Conservation (phyloP, 2,888 invertebrate species). For the Leptinotarsa peninsularis region DNA sequence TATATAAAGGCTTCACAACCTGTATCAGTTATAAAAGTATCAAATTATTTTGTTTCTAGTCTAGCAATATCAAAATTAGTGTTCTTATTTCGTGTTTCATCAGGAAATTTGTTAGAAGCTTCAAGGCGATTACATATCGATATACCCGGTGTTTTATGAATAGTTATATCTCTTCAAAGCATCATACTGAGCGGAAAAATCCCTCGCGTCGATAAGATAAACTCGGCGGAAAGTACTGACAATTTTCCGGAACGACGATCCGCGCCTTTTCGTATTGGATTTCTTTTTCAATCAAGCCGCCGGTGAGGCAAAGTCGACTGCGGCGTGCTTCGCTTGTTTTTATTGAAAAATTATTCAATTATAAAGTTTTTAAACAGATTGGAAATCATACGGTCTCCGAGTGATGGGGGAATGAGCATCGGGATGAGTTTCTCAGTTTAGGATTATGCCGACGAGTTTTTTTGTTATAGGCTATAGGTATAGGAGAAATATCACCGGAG, state of each 20-base stretch:
- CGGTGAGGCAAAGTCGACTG: slow-evolving; percentile 35
- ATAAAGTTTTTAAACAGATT: slow-evolving; percentile 67
- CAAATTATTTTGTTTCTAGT: too few relatives aligned
- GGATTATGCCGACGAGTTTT: slow-evolving; percentile 41
- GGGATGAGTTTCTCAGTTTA: slow-evolving; percentile 48
- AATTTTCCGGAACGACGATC: slow-evolving; percentile 58
- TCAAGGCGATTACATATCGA: neutral
- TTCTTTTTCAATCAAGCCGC: slow-evolving; percentile 62
- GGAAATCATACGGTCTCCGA: slow-evolving; percentile 63
- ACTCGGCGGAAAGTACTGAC: slow-evolving; percentile 53
- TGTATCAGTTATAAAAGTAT: too few relatives aligned
- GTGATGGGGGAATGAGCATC: slow-evolving; percentile 23
- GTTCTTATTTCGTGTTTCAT: too few relatives aligned
- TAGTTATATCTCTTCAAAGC: slow-evolving; percentile 10
- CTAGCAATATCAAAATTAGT: too few relatives aligned
- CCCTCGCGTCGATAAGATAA: slow-evolving; percentile 57
- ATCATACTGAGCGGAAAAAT: slow-evolving; percentile 45
- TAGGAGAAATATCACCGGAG: slow-evolving; percentile 8
- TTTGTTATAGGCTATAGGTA: slow-evolving; percentile 30
- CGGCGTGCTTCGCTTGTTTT: slow-evolving; percentile 63
- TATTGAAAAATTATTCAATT: slow-evolving; percentile 67
- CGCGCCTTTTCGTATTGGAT: slow-evolving; percentile 54
- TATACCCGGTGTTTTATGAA: neutral
- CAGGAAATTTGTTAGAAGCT: neutral
- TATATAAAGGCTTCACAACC: too few relatives aligned